Evolutionary conservation across 2,113 vertebrate genomes (phyloP), one percentile per base, ranked within the genome.

Genomic region (Macroglossus sobrinus): DNA sequence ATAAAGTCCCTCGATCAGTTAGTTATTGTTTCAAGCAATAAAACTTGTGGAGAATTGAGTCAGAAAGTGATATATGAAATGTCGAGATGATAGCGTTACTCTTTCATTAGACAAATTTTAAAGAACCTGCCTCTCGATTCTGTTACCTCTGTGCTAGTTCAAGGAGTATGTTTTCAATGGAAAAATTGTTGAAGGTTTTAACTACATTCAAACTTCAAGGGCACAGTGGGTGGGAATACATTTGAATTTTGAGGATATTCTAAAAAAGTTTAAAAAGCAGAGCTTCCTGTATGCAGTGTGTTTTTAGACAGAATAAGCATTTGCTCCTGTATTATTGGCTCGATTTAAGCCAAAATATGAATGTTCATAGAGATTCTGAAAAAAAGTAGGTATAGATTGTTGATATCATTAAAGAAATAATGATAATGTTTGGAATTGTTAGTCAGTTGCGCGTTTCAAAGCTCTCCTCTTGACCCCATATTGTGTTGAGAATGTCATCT

Each of bases 21-120:
- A 47, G 88, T 88, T 93, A 61, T 91, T 96, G 21, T 96, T 90
- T 81, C 18, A 76, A 88, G 38, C 30, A 53, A 66, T 81, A 57
- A 40, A 79, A 43, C 66, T 75, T 79, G 38, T 91, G 1, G 38
- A 80, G 57, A 95, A 84, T 1, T 84, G 33, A 78, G 40, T 61
- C 18, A 79, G 21, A 14, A 66, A 72, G 66, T 47, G 3, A 30
- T 38, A 55, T 45, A 24, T 50, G 69, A 76, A 91, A 76, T 80
- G 55, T 85, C n/a, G 68, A 84, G 64, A 64, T 74, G 50, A 59
- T 64, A 72, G 47, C 76, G 30, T 53, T 43, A 57, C 40, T 80
- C 26, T 90, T 68, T 45, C 30, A 43, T 16, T 50, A 33, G 19
- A 40, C 45, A 53, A 16, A 55, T 59, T 40, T 45, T 53, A 33